Percentiles rank a stretch among this genome's conserved stretches.
These are phyloP conservation scores for Zaprionus africanus DNA, from an alignment of 1,140 invertebrate species.

Conservation along the genomic window DNA sequence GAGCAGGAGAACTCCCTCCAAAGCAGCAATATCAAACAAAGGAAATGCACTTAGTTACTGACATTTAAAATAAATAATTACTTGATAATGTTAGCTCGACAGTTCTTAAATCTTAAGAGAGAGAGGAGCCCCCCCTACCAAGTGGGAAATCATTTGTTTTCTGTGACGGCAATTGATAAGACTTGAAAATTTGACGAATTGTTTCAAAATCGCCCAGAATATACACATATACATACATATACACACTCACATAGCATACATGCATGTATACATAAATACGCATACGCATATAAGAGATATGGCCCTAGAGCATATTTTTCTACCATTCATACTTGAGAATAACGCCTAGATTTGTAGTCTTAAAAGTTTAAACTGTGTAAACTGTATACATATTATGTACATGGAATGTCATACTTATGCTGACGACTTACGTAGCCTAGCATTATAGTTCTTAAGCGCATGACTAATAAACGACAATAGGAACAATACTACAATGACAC, in stretches of 20 bases:
- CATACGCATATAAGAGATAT: slow-evolving; percentile 60
- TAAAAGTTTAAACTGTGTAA: slow-evolving; percentile 20
- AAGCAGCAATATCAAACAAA: slow-evolving; percentile 31
- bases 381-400: slow-evolving; percentile 42
- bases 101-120: slow-evolving; percentile 10
- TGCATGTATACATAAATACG: slow-evolving; percentile 19
- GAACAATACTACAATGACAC: background rate
- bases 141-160: slow-evolving; percentile 24
- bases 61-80: slow-evolving; percentile 45
- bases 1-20: slow-evolving; percentile 59
- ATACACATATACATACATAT: slow-evolving; percentile 8
- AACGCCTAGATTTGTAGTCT: slow-evolving; percentile 64
- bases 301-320: slow-evolving; percentile 78
- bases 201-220: slow-evolving; percentile 46
- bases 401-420: slow-evolving; percentile 70
- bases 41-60: slow-evolving; percentile 54
- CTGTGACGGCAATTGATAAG: slow-evolving; percentile 76
- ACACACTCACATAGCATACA: background rate
- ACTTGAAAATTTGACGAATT: slow-evolving; percentile 75
- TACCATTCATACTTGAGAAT: slow-evolving; percentile 75
- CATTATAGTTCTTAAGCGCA: slow-evolving; percentile 53
- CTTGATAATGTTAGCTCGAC: slow-evolving; percentile 20
- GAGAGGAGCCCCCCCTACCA: background rate
- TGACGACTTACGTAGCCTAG: slow-evolving; percentile 68
- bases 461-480: slow-evolving; percentile 63